phyloP scores from a whole-genome alignment of 2,113 vertebrate genomes.

The Mixornis gularis region DNA sequence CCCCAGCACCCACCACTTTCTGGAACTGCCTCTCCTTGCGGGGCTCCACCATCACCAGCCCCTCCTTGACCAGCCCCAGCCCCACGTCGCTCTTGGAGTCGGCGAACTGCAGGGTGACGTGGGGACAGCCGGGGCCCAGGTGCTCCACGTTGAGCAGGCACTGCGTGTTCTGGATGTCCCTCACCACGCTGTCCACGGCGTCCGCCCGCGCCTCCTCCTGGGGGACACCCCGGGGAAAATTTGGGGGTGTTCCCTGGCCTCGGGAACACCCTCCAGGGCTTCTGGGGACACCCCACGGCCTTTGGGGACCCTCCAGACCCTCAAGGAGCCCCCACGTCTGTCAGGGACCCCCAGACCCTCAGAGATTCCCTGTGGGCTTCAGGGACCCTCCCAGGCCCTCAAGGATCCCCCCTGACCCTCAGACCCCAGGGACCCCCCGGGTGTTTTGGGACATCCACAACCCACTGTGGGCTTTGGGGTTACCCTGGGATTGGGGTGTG shows the following conservation, averaged over 20 bases:
- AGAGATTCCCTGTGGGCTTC: not conserved
- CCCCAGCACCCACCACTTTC: not conserved
- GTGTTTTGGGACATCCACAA: not conserved
- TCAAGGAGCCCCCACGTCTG: not conserved
- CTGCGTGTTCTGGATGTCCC: slow-evolving; percentile 23
- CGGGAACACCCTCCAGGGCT: no score
- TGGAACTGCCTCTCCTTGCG: slow-evolving; percentile 16
- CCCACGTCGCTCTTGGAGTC: slow-evolving; percentile 7
- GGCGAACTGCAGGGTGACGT: not conserved
- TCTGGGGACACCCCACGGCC: not conserved
- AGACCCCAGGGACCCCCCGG: no score
- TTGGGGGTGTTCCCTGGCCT: no score
- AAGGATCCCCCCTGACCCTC: not conserved
- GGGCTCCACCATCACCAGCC: not conserved
- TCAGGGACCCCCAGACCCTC: not conserved
- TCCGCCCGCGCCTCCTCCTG: not conserved
- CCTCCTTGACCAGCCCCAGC: slow-evolving; percentile 6
- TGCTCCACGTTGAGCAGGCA: slow-evolving; percentile 14
- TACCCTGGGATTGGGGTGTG: not conserved
- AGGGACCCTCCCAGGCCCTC: not conserved
- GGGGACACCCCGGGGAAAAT: not conserved
- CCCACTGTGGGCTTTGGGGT: not conserved
- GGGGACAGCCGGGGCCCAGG: not conserved
- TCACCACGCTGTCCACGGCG: slow-evolving; percentile 6
- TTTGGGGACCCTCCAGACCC: not conserved